Evolutionary conservation across 2,113 vertebrate species (phyloP).

Genomic region (Neopipo cinnamomea): DNA sequence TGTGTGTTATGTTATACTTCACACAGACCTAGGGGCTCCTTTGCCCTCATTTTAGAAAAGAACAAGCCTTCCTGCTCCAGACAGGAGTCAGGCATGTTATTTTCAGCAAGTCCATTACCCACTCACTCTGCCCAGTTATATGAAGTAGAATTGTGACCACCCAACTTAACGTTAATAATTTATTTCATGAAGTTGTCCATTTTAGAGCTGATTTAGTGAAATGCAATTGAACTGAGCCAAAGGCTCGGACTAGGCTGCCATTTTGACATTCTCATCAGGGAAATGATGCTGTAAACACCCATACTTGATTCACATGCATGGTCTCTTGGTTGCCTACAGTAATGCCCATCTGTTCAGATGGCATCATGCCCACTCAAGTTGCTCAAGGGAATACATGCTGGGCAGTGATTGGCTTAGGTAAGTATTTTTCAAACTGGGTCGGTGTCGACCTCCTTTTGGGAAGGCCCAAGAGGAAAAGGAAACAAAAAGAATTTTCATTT

Average conservation of each 20-base stretch:
- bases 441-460: slow-evolving; percentile 71
- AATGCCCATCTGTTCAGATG: slow-evolving; percentile 78
- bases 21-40: background rate
- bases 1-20: background rate
- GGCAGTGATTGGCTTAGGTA: slow-evolving; percentile 74
- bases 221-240: slow-evolving; percentile 30
- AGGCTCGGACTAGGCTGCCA: slow-evolving; percentile 57
- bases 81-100: background rate
- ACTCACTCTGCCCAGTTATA: background rate
- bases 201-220: slow-evolving; percentile 42
- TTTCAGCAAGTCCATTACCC: background rate
- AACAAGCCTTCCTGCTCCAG: background rate
- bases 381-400: slow-evolving; percentile 72
- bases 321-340: slow-evolving; percentile 78
- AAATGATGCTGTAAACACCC: slow-evolving; percentile 77
- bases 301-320: slow-evolving; percentile 74
- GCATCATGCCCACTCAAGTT: slow-evolving; percentile 72
- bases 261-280: slow-evolving; percentile 71
- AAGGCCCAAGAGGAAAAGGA: slow-evolving; percentile 65
- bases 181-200: slow-evolving; percentile 22
- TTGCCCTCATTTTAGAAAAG: background rate
- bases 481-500: slow-evolving; percentile 77
- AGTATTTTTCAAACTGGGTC: slow-evolving; percentile 70
- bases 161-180: background rate
- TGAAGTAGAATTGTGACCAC: background rate